phyloP scores from a whole-genome alignment of 2,113 vertebrate genomes.

The Asarcornis scutulata region DNA sequence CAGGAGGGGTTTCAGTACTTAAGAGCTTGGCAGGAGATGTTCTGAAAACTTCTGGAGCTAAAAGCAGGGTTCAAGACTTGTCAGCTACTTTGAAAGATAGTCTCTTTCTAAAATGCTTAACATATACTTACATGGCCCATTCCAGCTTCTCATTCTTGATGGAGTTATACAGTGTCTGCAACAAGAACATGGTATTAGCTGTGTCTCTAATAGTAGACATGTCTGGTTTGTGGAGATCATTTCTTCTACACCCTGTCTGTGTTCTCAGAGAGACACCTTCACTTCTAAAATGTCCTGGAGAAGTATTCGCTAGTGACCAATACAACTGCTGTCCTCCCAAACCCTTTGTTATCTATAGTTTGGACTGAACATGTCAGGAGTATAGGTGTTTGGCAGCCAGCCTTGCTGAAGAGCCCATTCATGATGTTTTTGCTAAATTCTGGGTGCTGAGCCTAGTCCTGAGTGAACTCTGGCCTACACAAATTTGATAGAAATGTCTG shows the following conservation, averaged over 20 bases:
- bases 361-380: not conserved
- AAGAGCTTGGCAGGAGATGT: not conserved
- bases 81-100: not conserved
- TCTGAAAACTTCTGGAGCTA: not conserved
- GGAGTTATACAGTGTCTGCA: slow-evolving; percentile 93
- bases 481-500: not conserved
- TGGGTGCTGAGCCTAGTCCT: not conserved
- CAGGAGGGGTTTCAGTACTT: not conserved
- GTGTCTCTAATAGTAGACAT: not conserved
- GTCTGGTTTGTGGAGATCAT: not conserved
- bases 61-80: not conserved
- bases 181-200: slow-evolving; percentile 49
- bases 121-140: slow-evolving; percentile 95
- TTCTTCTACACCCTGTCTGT: not conserved
- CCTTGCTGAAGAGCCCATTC: not conserved
- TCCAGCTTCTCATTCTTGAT: slow-evolving; percentile 99
- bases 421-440: not conserved
- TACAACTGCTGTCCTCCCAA: not conserved
- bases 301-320: not conserved
- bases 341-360: not conserved
- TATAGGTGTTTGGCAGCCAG: not conserved
- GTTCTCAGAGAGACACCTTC: not conserved
- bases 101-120: not conserved
- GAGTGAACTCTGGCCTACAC: not conserved
- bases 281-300: not conserved